Evolutionary conservation across 2,113 vertebrate genomes (phyloP), one percentile per base, ranked within the genome.

Genomic region (Eretmochelys imbricata): DNA sequence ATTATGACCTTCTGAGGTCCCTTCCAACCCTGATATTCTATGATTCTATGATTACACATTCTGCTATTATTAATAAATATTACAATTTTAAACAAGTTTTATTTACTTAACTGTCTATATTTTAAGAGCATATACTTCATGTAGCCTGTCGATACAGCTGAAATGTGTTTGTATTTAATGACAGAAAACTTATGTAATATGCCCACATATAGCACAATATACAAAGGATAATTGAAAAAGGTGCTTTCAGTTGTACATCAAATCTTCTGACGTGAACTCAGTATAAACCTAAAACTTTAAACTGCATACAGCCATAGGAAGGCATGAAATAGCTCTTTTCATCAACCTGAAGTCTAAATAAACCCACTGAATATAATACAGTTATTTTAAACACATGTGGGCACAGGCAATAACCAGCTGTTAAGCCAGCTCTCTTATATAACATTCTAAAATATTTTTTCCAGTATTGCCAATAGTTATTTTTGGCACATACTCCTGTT

Each of bases 341-440:
- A 96, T 27, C 62, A 65, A 81, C 14, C 49, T 50, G 25, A 94
- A 46, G n/a, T 46, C 80, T 96, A 90, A 94, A 97, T 90, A 97
- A 96, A 86, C 46, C 85, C 90, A 89, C 81, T n/a, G 89, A 93
- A 94, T 59, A 89, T 88, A 90, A 92, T 80, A 87, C 53, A 86
- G 94, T 95, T 97, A 97, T 97, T 96, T 97, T 95, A 96, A 97
- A 95, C 55, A 38, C 84, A 80, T 57, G 87, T 94, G 88, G 91
- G 95, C 94, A 98, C 84, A 97, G 80, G 96, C 91, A 96, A 95
- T 91, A 97, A 93, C 81, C 93, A 98, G 96, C 95, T 97, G 92
- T 96, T 97, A 96, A 94, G 95, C 81, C 87, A 95, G 94, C 55
- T 91, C 97, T 97, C 96, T 96, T 93, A 97, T 55, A 24, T 3